Percentiles rank a stretch among this genome's conserved stretches.
Evolutionary conservation across 2,113 vertebrate species (phyloP).

Genomic region (Eira barbara): DNA sequence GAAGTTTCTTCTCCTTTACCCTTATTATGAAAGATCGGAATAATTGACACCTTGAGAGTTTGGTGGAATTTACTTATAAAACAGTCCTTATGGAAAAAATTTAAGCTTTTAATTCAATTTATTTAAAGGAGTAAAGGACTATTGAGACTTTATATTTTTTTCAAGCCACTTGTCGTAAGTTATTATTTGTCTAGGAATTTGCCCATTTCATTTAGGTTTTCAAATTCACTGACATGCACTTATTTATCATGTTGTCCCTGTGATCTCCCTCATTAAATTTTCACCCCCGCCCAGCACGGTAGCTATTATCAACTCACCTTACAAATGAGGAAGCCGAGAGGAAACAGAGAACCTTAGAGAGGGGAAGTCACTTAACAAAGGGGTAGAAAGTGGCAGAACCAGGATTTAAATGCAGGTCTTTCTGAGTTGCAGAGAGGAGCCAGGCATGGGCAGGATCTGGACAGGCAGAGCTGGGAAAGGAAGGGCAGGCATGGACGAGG

Average conservation of each 20-base stretch:
- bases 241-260: not conserved
- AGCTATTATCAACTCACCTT: not conserved
- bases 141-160: not conserved
- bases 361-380: not conserved
- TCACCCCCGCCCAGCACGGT: not conserved
- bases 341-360: not conserved
- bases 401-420: not conserved
- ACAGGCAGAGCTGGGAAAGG: not conserved
- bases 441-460: not conserved
- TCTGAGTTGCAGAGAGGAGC: not conserved
- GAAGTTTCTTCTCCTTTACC: not conserved
- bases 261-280: not conserved
- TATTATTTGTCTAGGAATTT: not conserved
- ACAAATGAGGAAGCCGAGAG: not conserved
- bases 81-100: not conserved
- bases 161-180: not conserved
- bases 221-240: not conserved
- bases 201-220: not conserved
- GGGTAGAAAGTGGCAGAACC: not conserved
- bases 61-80: not conserved
- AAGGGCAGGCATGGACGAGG: not conserved
- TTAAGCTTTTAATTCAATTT: not conserved
- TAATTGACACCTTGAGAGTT: not conserved
- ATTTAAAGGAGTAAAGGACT: not conserved
- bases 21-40: not conserved